phyloP scores from a whole-genome alignment of 2,888 invertebrate genomes.

The Folsomia candida region DNA sequence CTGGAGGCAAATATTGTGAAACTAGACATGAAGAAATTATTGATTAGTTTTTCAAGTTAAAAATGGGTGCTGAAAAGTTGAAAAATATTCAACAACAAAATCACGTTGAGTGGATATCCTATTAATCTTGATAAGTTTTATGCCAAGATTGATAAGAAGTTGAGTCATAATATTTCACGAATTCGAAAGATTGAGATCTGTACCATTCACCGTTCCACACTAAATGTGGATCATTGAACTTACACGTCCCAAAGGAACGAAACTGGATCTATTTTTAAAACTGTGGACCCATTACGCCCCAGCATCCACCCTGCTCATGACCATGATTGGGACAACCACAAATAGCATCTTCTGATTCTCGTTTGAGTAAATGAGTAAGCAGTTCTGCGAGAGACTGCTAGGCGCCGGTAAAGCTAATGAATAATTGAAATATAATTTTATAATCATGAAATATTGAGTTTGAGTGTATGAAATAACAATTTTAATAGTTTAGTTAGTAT shows the following conservation, averaged over 20 bases:
- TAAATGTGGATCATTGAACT: not conserved
- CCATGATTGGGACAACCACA: not conserved
- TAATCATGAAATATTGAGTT: not conserved
- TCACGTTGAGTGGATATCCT: no score
- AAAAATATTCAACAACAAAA: no score
- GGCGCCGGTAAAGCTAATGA: not conserved
- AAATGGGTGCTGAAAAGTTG: no score
- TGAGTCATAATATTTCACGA: not conserved
- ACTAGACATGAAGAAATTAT: no score
- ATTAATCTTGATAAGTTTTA: not conserved
- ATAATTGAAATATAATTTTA: constrained; percentile 3
- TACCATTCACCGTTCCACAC: not conserved
- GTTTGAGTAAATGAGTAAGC: not conserved
- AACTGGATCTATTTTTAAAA: not conserved
- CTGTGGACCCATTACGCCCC: not conserved
- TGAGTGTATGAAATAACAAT: no score
- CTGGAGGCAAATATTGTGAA: no score
- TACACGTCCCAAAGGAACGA: not conserved
- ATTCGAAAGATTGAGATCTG: not conserved
- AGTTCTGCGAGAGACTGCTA: constrained; percentile 14
- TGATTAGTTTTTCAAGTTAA: no score
- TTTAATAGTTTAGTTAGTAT: no score
- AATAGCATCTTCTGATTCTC: not conserved
- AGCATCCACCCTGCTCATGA: not conserved
- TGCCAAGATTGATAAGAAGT: not conserved